These are phyloP conservation scores for Lasioglossum pauxillum DNA, from an alignment of 2,888 invertebrate species.

Conservation along the genomic window DNA sequence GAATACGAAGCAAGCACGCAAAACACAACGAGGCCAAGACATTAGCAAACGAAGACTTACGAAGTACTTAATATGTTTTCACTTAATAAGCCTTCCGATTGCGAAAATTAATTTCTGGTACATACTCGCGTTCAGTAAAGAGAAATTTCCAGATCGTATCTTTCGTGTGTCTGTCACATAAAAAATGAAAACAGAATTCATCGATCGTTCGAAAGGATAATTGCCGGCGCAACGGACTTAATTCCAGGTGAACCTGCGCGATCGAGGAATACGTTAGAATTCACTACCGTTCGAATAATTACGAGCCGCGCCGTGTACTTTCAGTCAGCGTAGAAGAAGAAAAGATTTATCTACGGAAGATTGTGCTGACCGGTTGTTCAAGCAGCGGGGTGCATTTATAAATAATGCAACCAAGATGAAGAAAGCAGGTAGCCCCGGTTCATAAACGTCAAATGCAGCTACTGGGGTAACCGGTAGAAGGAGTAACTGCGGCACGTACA, in stretches of 20 bases:
- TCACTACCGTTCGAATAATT: constrained; percentile 8
- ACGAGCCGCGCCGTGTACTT: constrained; percentile 2
- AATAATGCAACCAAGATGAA: constrained; percentile 36
- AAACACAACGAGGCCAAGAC: background rate
- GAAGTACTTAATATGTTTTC: background rate
- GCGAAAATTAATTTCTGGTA: background rate
- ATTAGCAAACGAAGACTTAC: background rate
- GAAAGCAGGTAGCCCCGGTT: constrained; percentile 26
- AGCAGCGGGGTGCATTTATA: constrained; percentile 37
- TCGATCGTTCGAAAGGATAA: constrained; percentile 7
- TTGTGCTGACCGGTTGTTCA: background rate
- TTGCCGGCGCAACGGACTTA: background rate
- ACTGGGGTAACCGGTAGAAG: constrained; percentile 40
- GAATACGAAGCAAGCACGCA: background rate
- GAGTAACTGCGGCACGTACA: constrained; percentile 42
- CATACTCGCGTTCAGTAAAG: background rate
- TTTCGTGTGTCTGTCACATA: background rate
- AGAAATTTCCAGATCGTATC: background rate
- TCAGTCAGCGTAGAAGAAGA: background rate
- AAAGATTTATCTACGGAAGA: constrained; percentile 20
- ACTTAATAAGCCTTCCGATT: background rate
- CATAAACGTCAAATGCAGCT: constrained; percentile 45
- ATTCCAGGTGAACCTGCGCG: background rate
- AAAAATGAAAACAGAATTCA: background rate
- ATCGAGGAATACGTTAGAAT: background rate